These are phyloP conservation scores for Aramus guarauna DNA, from an alignment of 2,113 vertebrate genomes.

Conservation along the genomic window DNA sequence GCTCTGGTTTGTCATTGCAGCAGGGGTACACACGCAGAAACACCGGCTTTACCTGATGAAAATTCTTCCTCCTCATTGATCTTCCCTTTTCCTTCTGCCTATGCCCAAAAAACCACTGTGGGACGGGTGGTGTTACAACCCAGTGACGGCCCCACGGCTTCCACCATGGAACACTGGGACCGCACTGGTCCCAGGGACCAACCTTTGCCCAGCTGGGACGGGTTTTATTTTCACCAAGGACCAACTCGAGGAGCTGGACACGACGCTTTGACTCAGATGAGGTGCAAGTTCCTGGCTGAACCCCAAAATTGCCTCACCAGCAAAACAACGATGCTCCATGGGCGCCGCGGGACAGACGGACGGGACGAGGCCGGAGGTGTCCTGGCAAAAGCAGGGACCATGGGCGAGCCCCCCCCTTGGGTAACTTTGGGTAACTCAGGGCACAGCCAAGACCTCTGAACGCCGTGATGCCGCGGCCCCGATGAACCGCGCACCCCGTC, in stretches of 20 bases:
- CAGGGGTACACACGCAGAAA: background rate
- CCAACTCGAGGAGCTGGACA: background rate
- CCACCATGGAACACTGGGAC: background rate
- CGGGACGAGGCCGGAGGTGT: fast-evolving
- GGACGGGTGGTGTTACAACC: background rate
- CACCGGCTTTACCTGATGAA: background rate
- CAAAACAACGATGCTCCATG: fast-evolving
- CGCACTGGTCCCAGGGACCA: background rate
- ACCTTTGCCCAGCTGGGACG: background rate
- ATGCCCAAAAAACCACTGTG: fast-evolving
- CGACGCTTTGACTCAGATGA: background rate
- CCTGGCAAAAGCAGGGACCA: background rate
- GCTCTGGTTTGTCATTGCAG: background rate
- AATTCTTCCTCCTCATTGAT: background rate
- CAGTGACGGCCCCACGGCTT: fast-evolving
- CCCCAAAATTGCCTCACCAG: background rate
- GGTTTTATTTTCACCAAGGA: background rate
- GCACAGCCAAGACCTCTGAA: background rate
- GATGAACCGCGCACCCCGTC: fast-evolving
- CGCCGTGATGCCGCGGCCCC: background rate
- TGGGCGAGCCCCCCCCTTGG: fast-evolving
- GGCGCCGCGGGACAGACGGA: background rate
- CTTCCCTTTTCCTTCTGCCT: background rate
- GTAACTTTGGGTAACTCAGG: background rate
- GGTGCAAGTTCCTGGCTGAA: background rate